Percentiles rank a stretch among this genome's conserved stretches.
Evolutionary conservation across 2,113 vertebrate species (phyloP).

Genomic region (Pseudorasbora parva): DNA sequence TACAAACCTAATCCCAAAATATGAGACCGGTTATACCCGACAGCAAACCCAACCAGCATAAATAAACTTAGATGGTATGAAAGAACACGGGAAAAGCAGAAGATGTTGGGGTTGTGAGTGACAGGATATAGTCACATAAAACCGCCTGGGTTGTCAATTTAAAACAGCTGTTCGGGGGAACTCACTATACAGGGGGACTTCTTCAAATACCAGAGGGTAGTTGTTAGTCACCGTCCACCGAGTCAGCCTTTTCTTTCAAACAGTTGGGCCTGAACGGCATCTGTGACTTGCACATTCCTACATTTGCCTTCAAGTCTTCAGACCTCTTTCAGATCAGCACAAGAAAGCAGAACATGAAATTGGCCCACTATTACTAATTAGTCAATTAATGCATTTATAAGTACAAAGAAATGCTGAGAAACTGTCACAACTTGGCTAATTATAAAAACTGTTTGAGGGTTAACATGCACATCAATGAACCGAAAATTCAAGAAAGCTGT

Average conservation of each 20-base stretch:
- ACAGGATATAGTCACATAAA: not conserved
- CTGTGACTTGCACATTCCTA: conserved; percentile 36
- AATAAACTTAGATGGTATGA: not conserved
- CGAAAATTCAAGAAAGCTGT: not conserved
- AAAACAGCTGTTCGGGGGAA: conserved; percentile 22
- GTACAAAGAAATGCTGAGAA: not conserved
- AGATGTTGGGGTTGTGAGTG: not conserved
- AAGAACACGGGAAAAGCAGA: not conserved
- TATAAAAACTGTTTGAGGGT: not conserved
- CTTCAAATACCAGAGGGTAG: conserved; percentile 50
- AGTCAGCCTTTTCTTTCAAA: conserved; percentile 55
- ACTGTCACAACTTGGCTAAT: not conserved
- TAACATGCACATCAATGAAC: not conserved
- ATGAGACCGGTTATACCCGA: conserved; percentile 38
- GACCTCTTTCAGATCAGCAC: not conserved
- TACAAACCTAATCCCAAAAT: conserved; percentile 36
- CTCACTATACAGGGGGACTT: conserved; percentile 10
- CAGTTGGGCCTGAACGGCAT: conserved; percentile 29
- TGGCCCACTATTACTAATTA: not conserved
- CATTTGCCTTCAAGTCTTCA: conserved; percentile 16
- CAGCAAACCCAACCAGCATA: conserved; percentile 17
- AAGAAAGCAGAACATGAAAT: not conserved
- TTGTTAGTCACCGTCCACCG: conserved; percentile 33
- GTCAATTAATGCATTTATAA: not conserved
- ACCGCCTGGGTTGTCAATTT: conserved; percentile 13